These are phyloP conservation scores for Microplitis deprimator DNA, from an alignment of 2,888 invertebrate species.

Conservation along the genomic window DNA sequence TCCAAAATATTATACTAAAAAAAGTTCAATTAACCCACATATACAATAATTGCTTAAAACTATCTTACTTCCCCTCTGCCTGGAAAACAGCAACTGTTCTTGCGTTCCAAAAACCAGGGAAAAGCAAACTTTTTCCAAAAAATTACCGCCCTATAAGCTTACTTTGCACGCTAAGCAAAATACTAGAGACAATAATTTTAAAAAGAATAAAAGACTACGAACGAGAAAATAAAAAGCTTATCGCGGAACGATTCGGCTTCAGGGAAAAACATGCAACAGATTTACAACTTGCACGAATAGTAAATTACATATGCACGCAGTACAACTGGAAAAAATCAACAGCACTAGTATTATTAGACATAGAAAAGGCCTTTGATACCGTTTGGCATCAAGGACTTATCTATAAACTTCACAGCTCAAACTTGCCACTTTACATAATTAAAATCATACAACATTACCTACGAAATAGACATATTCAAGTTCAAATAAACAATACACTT, in stretches of 20 bases:
- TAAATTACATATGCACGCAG: background rate
- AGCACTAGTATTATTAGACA: conserved; percentile 8
- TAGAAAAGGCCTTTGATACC: conserved; percentile 20
- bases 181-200: background rate
- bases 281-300: conserved; percentile 8
- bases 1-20: conserved; percentile 45
- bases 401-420: background rate
- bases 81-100: conserved; percentile 53
- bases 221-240: background rate
- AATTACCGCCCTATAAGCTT: conserved; percentile 53
- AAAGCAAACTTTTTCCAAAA: conserved; percentile 40
- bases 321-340: conserved; percentile 19
- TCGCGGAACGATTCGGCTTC: conserved; percentile 14
- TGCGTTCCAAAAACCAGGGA: conserved; percentile 51
- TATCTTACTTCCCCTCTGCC: conserved; percentile 47
- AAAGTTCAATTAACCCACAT: conserved; percentile 53
- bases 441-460: conserved; percentile 18
- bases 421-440: background rate
- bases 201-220: background rate
- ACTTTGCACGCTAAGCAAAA: conserved; percentile 3
- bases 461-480: background rate
- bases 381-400: conserved; percentile 20
- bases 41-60: conserved; percentile 47
- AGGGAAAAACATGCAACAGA: conserved; percentile 11
- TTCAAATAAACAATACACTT: background rate